Percentiles rank a stretch among this genome's conserved stretches.
Conservation (phyloP, 2,888 invertebrate species). For the Lordiphosa andalusiaca region DNA sequence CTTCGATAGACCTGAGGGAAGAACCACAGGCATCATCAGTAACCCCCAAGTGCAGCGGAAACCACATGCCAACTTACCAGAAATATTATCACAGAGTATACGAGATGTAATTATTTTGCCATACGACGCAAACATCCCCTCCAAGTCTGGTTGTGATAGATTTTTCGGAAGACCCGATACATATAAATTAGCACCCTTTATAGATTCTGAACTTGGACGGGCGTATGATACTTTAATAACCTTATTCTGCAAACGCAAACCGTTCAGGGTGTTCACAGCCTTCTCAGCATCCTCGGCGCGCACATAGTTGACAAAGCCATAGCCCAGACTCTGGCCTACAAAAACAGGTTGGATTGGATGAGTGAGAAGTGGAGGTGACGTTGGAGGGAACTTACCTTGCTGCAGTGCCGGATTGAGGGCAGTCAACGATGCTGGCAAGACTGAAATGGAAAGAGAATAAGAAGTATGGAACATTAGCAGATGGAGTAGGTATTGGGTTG, state of each 20-base stretch:
- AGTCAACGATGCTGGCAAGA: slow-evolving; percentile 79
- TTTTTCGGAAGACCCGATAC: slow-evolving; percentile 98
- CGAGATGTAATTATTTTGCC: slow-evolving; percentile 98
- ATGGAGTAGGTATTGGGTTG: not conserved
- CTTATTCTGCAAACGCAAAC: slow-evolving; percentile 98
- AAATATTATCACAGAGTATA: slow-evolving; percentile 95
- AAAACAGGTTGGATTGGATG: slow-evolving; percentile 1
- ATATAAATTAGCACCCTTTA: slow-evolving; percentile 98
- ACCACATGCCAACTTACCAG: slow-evolving; percentile 68
- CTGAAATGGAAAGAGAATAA: slow-evolving; percentile 50
- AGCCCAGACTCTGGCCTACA: slow-evolving; percentile 97
- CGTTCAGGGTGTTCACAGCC: slow-evolving; percentile 98
- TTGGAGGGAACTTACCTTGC: slow-evolving; percentile 68
- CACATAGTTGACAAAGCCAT: slow-evolving; percentile 99
- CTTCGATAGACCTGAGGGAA: slow-evolving; percentile 89
- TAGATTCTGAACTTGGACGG: slow-evolving; percentile 97
- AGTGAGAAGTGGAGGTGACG: not conserved
- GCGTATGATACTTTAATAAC: slow-evolving; percentile 99
- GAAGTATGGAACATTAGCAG: not conserved
- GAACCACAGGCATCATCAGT: not conserved
- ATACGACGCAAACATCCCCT: slow-evolving; percentile 95
- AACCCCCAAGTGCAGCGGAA: too few relatives aligned
- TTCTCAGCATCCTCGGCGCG: slow-evolving; percentile 98
- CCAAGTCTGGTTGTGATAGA: slow-evolving; percentile 97
- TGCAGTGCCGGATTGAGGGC: slow-evolving; percentile 80